phyloP scores from a whole-genome alignment of 2,797 vertebrate species.

The Astyanax mexicanus region DNA sequence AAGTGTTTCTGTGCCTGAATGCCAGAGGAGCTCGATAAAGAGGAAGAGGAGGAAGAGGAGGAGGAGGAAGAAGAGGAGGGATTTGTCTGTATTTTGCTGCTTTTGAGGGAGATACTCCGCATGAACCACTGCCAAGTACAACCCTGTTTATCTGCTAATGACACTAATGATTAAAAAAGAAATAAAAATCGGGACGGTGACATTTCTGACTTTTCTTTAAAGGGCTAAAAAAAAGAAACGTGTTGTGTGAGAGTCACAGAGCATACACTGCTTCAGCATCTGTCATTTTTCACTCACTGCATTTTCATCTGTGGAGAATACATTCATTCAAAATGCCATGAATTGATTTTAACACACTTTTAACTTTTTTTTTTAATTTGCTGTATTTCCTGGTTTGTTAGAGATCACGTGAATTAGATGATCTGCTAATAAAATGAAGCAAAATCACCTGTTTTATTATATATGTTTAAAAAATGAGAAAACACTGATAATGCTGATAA shows the following conservation, averaged over 20 bases:
- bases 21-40: conserved; percentile 25
- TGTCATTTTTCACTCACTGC: conserved; percentile 23
- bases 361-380: too few relatives aligned
- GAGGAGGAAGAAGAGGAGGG: conserved; percentile 30
- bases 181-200: neutral
- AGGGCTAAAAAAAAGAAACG: conserved; percentile 33
- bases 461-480: too few relatives aligned
- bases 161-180: neutral
- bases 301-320: conserved; percentile 37
- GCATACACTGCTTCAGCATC: conserved; percentile 19
- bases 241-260: conserved; percentile 11
- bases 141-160: conserved; percentile 8
- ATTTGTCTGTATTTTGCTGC: conserved; percentile 40
- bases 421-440: neutral
- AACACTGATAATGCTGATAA: too few relatives aligned
- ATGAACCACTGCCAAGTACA: conserved; percentile 34
- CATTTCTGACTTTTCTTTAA: conserved; percentile 17
- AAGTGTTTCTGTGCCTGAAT: conserved; percentile 38
- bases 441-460: neutral
- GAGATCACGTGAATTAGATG: too few relatives aligned
- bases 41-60: too few relatives aligned
- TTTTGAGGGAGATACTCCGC: conserved; percentile 17
- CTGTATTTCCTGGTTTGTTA: too few relatives aligned
- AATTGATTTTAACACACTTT: conserved; percentile 17
- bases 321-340: conserved; percentile 14